Evolutionary conservation across 92 coral and sea anemone genomes (phyloP), one percentile per base, ranked within the genome.

Genomic region (Epizoanthus stellaris): DNA sequence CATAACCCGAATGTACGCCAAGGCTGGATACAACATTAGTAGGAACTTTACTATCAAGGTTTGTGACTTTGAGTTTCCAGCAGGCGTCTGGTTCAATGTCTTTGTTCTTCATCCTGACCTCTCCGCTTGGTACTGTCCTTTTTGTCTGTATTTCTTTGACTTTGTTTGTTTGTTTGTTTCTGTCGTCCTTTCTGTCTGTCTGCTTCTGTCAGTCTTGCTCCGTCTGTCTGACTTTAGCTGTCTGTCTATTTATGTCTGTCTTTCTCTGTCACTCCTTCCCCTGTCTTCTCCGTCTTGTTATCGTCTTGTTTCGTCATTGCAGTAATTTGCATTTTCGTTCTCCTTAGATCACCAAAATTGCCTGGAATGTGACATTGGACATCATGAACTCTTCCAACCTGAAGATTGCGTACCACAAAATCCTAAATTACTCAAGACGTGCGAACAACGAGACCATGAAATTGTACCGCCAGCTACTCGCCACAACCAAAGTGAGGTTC

Each of bases 311-410:
- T 49, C 14, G 11, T 49, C 56, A 0, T 8, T 49, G 42, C 20
- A 25, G 73, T n/a, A 45, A 19, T 6, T 7, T 19, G 25, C 8
- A 17, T 76, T 15, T 25, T 58, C 47, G 14, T 12, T 34, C 36
- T 15, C 53, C 72, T 6, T 19, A 79, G 83, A 45, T 79, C 17
- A 73, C 84, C 77, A 73, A 69, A 19, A 52, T 86, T 1, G 92
- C 77, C 3, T 84, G 85, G 80, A 88, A 91, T 67, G 87, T 86
- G 61, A 68, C 94, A 3, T 14, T 73, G 9, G 95, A 94, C 59
- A 82, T 94, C 86, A 85, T 86, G 86, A 92, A 94, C 61, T 94
- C 98, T 11, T 73, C 91, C 4, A 80, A 65, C 68, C 64, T 88
- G 25, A 77, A 53, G 65, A 90, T 84, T 20, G 92, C 92, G 7